phyloP scores from a whole-genome alignment of 2,797 vertebrate species.

The Synaphobranchus kaupii region DNA sequence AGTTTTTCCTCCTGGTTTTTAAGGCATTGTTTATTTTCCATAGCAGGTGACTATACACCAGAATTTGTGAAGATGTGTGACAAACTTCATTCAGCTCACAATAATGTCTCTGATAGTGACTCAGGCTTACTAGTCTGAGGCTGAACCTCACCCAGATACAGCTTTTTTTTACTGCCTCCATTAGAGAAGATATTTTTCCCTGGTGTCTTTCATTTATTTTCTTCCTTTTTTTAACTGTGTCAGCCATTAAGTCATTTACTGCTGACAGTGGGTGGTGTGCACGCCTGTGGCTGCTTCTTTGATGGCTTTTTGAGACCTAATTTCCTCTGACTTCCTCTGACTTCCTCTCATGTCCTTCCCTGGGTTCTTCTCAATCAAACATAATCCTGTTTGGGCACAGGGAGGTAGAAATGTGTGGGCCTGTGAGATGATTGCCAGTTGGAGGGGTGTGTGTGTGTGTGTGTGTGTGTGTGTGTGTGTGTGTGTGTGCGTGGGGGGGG shows the following conservation, averaged over 20 bases:
- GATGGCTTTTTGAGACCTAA: constrained; percentile 15
- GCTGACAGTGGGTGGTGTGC: constrained; percentile 2
- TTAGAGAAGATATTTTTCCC: not conserved
- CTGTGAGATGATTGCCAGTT: constrained; percentile 6
- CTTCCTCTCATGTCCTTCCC: constrained; percentile 42
- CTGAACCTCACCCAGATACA: not conserved
- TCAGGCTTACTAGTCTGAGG: not conserved
- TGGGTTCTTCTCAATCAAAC: constrained; percentile 17
- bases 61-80: not conserved
- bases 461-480: constrained; percentile 9
- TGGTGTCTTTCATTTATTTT: not conserved
- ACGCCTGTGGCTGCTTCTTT: not conserved
- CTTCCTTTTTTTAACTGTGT: not conserved
- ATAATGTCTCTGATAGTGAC: not conserved
- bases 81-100: not conserved
- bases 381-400: constrained; percentile 34
- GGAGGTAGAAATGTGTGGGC: constrained; percentile 19
- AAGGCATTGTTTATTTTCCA: not conserved
- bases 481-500: constrained; percentile 15
- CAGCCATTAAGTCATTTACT: not conserved
- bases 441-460: constrained; percentile 24
- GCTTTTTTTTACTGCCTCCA: not conserved
- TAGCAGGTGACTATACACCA: not conserved
- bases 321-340: not conserved
- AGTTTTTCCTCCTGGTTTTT: not conserved